Evolutionary conservation across 2,888 invertebrate species (phyloP).

Genomic region (Selenia dentaria): DNA sequence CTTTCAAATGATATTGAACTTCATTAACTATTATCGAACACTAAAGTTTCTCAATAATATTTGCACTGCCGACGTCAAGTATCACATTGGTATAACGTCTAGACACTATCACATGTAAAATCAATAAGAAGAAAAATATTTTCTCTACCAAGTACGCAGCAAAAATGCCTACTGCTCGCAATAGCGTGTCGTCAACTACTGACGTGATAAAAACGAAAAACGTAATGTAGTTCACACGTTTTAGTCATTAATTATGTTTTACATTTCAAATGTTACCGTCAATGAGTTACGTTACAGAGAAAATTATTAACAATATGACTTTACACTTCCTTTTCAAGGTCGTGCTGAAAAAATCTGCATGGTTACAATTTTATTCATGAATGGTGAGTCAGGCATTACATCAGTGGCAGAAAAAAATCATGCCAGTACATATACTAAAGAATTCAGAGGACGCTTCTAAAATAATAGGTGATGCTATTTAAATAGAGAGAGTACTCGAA

Average conservation of each 20-base stretch:
- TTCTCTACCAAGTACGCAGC: slow-evolving; percentile 47
- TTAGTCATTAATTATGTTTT: slow-evolving; percentile 47
- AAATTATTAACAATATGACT: slow-evolving; percentile 4
- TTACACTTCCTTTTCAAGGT: slow-evolving; percentile 25
- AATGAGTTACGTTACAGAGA: slow-evolving; percentile 16
- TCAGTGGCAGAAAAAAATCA: slow-evolving; percentile 42
- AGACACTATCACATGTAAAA: slow-evolving; percentile 54
- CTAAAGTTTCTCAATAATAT: slow-evolving; percentile 40
- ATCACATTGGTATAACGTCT: slow-evolving; percentile 35
- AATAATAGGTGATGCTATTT: slow-evolving; percentile 74
- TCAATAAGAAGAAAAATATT: slow-evolving; percentile 62
- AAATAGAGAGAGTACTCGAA: slow-evolving; percentile 67
- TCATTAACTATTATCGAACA: slow-evolving; percentile 39
- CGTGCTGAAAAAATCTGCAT: slow-evolving; percentile 25
- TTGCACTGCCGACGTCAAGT: slow-evolving; percentile 56
- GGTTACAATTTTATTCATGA: slow-evolving; percentile 23
- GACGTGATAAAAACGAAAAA: slow-evolving; percentile 62
- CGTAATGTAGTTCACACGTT: slow-evolving; percentile 67
- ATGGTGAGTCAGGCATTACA: slow-evolving; percentile 38
- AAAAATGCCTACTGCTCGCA: slow-evolving; percentile 67
- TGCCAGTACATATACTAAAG: slow-evolving; percentile 49
- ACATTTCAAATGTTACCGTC: slow-evolving; percentile 34
- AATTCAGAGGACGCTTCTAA: slow-evolving; percentile 65
- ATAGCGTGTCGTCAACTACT: slow-evolving; percentile 73
- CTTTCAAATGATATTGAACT: slow-evolving; percentile 44